A percentile compares a stretch with the other conserved stretches of the same genome.
These are phyloP conservation scores for Enteromius trimaculatus DNA, from an alignment of 2,797 vertebrate species.

Conservation along the genomic window DNA sequence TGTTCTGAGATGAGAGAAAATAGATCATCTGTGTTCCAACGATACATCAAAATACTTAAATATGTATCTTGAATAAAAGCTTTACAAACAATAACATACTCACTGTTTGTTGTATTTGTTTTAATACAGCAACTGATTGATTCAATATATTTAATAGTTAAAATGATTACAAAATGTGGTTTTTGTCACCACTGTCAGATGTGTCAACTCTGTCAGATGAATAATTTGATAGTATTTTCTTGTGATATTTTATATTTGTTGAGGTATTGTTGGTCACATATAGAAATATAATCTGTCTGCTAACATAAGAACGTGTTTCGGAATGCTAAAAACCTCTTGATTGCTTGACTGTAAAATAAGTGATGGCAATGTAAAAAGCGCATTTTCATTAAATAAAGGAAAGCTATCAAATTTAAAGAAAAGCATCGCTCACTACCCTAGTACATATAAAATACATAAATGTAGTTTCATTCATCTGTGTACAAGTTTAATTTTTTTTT, in stretches of 20 bases:
- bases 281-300: background rate
- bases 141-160: background rate
- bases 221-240: background rate
- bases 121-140: background rate
- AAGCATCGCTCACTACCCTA: background rate
- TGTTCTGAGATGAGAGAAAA: background rate
- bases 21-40: background rate
- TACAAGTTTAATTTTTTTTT: background rate
- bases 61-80: background rate
- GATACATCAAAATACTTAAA: background rate
- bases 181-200: background rate
- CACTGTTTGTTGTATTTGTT: constrained; percentile 2
- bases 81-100: background rate
- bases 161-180: background rate
- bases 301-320: background rate
- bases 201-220: background rate
- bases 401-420: background rate
- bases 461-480: background rate
- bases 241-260: background rate
- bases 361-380: background rate
- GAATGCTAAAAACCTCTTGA: background rate
- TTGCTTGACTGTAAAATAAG: background rate
- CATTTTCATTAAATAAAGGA: background rate
- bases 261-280: background rate
- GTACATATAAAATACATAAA: background rate